Percentiles rank a stretch among this genome's conserved stretches.
Evolutionary conservation across 2,797 vertebrate genomes (phyloP).

Genomic region (Semotilus atromaculatus): DNA sequence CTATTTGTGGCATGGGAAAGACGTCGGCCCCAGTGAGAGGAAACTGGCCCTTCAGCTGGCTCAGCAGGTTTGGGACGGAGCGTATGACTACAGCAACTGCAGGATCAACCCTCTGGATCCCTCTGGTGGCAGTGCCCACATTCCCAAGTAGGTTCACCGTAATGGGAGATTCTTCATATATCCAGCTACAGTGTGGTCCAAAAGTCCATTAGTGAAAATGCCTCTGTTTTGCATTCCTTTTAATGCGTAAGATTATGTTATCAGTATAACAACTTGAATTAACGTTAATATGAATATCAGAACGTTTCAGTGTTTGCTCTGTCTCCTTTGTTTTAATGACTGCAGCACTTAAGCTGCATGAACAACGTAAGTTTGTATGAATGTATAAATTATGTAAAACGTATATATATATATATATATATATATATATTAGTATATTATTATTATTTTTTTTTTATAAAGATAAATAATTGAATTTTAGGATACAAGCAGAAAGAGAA

Average conservation of each 20-base stretch:
- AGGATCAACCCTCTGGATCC: slow-evolving; percentile 81
- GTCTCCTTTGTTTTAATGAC: background rate
- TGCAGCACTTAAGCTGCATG: background rate
- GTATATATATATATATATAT: background rate
- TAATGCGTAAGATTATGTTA: background rate
- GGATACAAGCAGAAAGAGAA: background rate
- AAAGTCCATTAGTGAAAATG: background rate
- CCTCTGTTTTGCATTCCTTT: background rate
- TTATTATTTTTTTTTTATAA: background rate
- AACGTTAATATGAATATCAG: background rate
- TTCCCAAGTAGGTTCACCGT: slow-evolving; percentile 69
- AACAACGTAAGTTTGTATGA: background rate
- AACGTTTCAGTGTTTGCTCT: background rate
- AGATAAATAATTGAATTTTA: background rate
- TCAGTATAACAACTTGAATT: background rate
- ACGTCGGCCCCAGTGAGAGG: slow-evolving; percentile 70
- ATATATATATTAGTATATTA: no score
- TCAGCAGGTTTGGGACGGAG: slow-evolving; percentile 79
- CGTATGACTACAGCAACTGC: slow-evolving; percentile 84
- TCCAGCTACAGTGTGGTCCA: no score
- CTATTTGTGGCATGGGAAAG: slow-evolving; percentile 82
- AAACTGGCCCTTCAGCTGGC: slow-evolving; percentile 78
- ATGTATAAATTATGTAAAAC: background rate
- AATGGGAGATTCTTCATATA: background rate
- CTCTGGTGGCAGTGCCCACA: slow-evolving; percentile 64